These are phyloP conservation scores for Lucifuga dentata DNA, from an alignment of 2,113 vertebrate species.

Conservation along the genomic window DNA sequence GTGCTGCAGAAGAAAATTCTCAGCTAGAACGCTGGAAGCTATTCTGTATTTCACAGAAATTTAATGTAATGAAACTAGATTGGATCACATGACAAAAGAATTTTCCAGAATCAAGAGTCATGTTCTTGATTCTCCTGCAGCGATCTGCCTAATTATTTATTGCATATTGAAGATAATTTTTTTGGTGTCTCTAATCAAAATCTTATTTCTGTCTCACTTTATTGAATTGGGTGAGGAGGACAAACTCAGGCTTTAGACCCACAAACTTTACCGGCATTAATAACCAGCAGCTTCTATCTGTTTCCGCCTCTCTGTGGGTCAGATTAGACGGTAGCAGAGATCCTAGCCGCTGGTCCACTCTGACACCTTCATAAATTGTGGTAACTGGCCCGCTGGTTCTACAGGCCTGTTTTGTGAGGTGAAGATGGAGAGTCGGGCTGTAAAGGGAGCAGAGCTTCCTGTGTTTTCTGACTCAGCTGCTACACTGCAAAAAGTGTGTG, in stretches of 20 bases:
- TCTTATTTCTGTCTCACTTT: no score
- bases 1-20: no score
- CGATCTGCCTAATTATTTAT: no score
- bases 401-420: constrained; percentile 63
- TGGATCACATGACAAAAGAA: no score
- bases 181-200: no score
- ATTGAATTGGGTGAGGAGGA: background rate
- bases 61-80: no score
- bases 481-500: constrained; percentile 52
- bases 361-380: constrained; percentile 78
- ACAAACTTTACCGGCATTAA: constrained; percentile 57
- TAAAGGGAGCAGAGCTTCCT: constrained; percentile 62
- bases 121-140: no score
- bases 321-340: constrained; percentile 72
- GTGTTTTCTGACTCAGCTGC: constrained; percentile 57
- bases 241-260: constrained; percentile 24
- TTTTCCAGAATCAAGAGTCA: no score
- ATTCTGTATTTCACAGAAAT: no score
- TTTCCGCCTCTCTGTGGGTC: constrained; percentile 74
- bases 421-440: constrained; percentile 55
- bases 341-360: constrained; percentile 56
- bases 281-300: constrained; percentile 57
- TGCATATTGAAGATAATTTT: no score
- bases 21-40: no score
- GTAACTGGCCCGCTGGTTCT: constrained; percentile 65